Evolutionary conservation across 1,140 invertebrate species (phyloP), one percentile per base, ranked within the genome.

Genomic region (Diachasma alloeum): DNA sequence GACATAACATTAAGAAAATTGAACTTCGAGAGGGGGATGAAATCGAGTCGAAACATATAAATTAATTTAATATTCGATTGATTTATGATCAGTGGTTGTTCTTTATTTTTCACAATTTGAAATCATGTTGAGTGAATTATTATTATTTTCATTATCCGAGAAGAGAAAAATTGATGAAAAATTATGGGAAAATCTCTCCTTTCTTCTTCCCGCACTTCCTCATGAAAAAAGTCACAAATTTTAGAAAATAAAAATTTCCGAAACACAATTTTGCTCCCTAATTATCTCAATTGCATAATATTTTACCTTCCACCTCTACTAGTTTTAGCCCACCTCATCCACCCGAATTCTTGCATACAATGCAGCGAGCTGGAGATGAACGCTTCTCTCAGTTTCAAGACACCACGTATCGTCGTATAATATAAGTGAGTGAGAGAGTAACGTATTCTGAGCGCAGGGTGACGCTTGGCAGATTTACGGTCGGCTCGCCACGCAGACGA

Each of bases 391-490:
- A 17, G 15, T 17, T 13, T 9, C 1, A 10, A 42, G 39, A 9
- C 39, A 42, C 3, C 39, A 24, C 56, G 22, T 24, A n/a, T 24
- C 36, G 31, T 24, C 36, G 31, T 31, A 31, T 31, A 31, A 72
- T 13, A 22, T 42, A 46, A 26, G 22, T 6, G 24, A 63, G 59
- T 26, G 59, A 63, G 59, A 63, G 59, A 63, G 59, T 10, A 63
- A 63, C 26, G 59, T 63, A 63, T 63, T 63, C 59, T 15, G 59
- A 26, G 83, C 72, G 78, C 81, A 75, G 81, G 85, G 81, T 85
- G 87, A 87, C 84, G 83, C 82, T 77, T 83, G 81, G 83, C 81
- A 87, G 87, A 88, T 88, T 88, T 88, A 88, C 87, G 87, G 86
- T 83, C 86, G 85, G 83, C 81, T 87, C 85, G 82, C 82, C 84